These are phyloP conservation scores for Sterna hirundo DNA, from an alignment of 2,113 vertebrate genomes.

Conservation along the genomic window DNA sequence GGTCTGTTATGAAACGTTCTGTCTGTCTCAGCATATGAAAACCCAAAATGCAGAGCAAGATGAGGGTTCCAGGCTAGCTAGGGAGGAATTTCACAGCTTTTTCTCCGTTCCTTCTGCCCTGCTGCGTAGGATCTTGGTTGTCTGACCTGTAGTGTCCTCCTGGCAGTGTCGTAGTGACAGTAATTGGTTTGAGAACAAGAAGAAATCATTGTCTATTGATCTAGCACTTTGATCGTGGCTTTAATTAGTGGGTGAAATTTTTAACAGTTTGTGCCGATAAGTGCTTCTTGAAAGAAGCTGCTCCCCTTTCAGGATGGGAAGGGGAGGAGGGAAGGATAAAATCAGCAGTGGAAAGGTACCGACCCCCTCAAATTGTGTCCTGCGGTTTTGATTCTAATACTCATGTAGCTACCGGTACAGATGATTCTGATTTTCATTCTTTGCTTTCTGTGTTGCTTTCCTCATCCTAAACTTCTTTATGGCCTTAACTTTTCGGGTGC, in stretches of 20 bases:
- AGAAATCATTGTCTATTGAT: background rate
- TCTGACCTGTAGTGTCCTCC: background rate
- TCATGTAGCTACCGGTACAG: background rate
- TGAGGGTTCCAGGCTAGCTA: background rate
- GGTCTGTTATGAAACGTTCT: background rate
- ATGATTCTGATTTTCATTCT: background rate
- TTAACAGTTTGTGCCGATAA: background rate
- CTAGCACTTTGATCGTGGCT: background rate
- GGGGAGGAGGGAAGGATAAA: background rate
- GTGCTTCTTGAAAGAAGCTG: background rate
- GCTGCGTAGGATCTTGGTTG: background rate
- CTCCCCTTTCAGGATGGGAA: background rate
- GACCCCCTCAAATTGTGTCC: background rate
- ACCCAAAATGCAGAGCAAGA: background rate
- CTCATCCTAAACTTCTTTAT: slow-evolving; percentile 19
- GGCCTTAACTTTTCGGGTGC: slow-evolving; percentile 8
- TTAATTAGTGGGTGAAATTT: background rate
- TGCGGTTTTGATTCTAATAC: background rate
- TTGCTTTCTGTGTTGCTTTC: slow-evolving; percentile 56
- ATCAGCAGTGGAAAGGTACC: background rate
- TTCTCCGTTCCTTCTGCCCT: background rate
- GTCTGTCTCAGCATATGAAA: background rate
- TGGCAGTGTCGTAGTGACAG: background rate
- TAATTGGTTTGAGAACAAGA: background rate
- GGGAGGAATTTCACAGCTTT: background rate